Evolutionary conservation across 1,140 invertebrate genomes (phyloP).

Genomic region (Ostrea denselamellosa): DNA sequence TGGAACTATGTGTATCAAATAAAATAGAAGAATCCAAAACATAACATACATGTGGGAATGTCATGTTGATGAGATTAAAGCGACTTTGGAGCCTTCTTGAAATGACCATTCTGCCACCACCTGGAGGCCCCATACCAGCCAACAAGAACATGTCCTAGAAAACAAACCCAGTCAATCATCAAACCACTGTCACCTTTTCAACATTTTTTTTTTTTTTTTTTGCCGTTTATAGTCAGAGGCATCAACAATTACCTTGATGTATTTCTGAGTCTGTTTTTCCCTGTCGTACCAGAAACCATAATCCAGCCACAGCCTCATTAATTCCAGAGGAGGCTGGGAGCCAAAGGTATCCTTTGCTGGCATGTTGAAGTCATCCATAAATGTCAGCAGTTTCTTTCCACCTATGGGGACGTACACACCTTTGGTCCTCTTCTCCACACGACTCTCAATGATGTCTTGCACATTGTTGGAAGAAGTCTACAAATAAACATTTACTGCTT

Average conservation of each 20-base stretch:
- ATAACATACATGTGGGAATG: conserved; percentile 84
- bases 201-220: neutral
- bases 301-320: conserved; percentile 91
- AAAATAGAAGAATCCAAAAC: neutral
- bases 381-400: conserved; percentile 88
- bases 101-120: conserved; percentile 88
- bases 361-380: conserved; percentile 95
- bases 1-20: too few relatives aligned
- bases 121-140: conserved; percentile 89
- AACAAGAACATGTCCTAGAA: conserved; percentile 87
- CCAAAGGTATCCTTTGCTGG: conserved; percentile 91
- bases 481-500: neutral
- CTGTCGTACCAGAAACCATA: conserved; percentile 90
- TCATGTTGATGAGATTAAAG: conserved; percentile 90
- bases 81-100: conserved; percentile 87
- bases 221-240: neutral
- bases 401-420: conserved; percentile 87
- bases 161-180: conserved; percentile 36
- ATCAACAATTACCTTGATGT: conserved; percentile 82
- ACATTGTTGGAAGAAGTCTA: conserved; percentile 88
- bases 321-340: conserved; percentile 90
- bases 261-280: conserved; percentile 86
- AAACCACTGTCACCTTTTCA: neutral
- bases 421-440: conserved; percentile 90
- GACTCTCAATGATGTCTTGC: conserved; percentile 87